These are phyloP conservation scores for Ridgeia piscesae DNA, from an alignment of 1,140 invertebrate genomes.

Conservation along the genomic window DNA sequence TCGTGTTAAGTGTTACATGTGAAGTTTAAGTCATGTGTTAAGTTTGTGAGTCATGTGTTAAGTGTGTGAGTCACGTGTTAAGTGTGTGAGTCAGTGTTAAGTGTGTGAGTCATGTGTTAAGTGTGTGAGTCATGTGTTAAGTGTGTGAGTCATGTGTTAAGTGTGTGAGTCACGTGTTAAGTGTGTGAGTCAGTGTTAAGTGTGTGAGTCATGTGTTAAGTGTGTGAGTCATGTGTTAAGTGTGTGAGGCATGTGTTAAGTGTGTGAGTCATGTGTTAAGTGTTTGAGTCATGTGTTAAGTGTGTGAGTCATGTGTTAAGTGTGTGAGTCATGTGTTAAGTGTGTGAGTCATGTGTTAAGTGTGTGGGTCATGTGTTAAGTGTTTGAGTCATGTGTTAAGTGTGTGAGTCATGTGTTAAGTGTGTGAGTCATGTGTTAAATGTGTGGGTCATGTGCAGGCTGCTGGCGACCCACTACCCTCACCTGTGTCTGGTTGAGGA, in stretches of 20 bases:
- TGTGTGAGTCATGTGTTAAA: neutral
- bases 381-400: neutral
- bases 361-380: neutral
- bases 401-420: neutral
- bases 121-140: neutral
- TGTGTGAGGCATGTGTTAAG: no score
- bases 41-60: neutral
- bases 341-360: no score
- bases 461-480: conserved; percentile 90
- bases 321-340: conserved; percentile 49
- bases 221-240: neutral
- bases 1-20: no score
- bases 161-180: no score
- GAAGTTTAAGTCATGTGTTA: neutral
- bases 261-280: no score
- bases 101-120: no score
- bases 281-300: no score
- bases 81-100: no score
- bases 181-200: no score
- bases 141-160: neutral
- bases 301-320: no score
- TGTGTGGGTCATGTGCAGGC: conserved; percentile 73
- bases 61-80: neutral
- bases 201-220: neutral
- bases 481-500: conserved; percentile 93